A percentile compares a stretch with the other conserved stretches of the same genome.
phyloP scores from a whole-genome alignment of 2,113 vertebrate species.

The Pelecanus crispus region DNA sequence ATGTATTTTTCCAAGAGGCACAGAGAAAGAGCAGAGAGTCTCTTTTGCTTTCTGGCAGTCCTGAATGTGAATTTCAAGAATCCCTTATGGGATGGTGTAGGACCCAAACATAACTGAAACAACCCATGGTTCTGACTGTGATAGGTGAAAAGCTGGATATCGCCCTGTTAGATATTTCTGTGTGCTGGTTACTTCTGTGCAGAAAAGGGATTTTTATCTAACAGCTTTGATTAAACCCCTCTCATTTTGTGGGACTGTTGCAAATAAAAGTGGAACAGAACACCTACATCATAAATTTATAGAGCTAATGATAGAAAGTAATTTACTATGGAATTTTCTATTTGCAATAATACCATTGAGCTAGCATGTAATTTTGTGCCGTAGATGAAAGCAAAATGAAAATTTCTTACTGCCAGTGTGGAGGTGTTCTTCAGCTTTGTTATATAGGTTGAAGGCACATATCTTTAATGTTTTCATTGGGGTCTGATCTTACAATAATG shows the following conservation, averaged over 20 bases:
- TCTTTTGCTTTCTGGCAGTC: background rate
- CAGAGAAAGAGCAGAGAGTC: background rate
- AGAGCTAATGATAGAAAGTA: background rate
- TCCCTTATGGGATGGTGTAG: background rate
- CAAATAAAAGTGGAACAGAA: background rate
- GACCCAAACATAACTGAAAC: background rate
- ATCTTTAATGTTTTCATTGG: background rate
- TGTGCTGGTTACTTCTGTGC: background rate
- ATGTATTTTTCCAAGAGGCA: background rate
- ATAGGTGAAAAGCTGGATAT: background rate
- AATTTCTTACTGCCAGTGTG: background rate
- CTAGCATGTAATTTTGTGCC: background rate
- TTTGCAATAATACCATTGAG: background rate
- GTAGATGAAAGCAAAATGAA: background rate
- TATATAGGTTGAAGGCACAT: background rate
- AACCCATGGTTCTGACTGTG: background rate
- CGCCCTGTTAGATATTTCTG: background rate
- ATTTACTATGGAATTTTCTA: conserved; percentile 5
- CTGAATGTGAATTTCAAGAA: background rate
- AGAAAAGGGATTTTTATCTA: background rate
- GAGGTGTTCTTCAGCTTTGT: background rate
- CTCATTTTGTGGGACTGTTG: background rate
- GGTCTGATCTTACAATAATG: background rate
- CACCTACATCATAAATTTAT: background rate
- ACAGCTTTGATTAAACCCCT: background rate